phyloP scores from a whole-genome alignment of 1,140 invertebrate species.

The Sinonovacula constricta region DNA sequence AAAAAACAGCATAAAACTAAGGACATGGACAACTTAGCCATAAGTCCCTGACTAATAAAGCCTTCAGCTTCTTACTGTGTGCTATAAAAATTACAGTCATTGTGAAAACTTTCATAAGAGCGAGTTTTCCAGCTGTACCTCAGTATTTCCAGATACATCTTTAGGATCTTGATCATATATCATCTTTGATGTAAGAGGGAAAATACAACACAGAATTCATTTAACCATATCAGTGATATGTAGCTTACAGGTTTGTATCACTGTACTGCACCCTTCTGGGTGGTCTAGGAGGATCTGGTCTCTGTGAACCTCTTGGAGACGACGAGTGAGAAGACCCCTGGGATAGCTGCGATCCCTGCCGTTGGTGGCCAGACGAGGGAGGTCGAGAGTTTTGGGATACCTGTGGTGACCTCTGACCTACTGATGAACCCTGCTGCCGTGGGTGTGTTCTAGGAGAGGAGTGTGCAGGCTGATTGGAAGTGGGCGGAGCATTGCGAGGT shows the following conservation, averaged over 20 bases:
- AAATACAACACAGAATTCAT: not conserved
- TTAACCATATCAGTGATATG: no score
- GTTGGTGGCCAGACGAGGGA: not conserved
- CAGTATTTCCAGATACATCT: no score
- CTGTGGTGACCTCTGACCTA: constrained; percentile 15
- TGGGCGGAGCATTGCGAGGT: no score
- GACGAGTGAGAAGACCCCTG: not conserved
- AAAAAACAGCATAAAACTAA: no score
- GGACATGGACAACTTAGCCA: no score
- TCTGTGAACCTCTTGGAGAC: not conserved
- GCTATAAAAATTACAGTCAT: not conserved
- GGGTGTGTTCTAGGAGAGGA: not conserved
- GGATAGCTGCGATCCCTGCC: not conserved
- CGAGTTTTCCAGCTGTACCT: not conserved
- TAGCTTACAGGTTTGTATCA: constrained; percentile 40
- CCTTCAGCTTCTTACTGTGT: not conserved
- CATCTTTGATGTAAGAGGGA: not conserved
- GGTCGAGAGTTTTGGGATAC: constrained; percentile 6
- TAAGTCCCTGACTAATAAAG: not conserved
- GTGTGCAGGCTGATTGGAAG: not conserved
- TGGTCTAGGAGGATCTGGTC: not conserved
- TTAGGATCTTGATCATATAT: no score
- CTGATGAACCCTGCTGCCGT: not conserved
- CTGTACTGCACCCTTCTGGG: constrained; percentile 42
- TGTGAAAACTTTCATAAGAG: not conserved